Conservation (phyloP, 2,888 invertebrate species). For the Nemotelus pantherinus region DNA sequence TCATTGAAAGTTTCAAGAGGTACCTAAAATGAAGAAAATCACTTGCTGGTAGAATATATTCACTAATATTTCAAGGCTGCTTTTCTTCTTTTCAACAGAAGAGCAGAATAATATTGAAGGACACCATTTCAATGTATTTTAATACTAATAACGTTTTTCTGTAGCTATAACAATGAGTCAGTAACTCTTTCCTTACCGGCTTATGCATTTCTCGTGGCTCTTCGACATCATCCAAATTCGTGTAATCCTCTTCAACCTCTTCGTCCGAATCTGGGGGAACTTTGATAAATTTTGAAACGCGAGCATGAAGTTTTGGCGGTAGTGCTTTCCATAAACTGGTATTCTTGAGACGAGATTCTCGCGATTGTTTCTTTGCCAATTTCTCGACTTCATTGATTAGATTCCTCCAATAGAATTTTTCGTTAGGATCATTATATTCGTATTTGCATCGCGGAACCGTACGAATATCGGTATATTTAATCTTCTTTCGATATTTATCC, state of each 20-base stretch:
- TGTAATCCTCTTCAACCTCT: conserved; percentile 57
- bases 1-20: conserved; percentile 56
- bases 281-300: conserved; percentile 59
- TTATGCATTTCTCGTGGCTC: conserved; percentile 51
- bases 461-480: conserved; percentile 7
- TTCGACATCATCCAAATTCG: conserved; percentile 47
- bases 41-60: no score
- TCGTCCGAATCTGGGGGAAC: conserved; percentile 59
- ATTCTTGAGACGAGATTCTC: conserved; percentile 51
- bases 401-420: conserved; percentile 58
- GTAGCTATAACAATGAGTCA: no score
- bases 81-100: no score
- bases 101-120: no score
- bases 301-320: conserved; percentile 57
- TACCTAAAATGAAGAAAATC: neutral
- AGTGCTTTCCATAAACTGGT: conserved; percentile 59
- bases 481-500: neutral
- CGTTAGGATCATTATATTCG: conserved; percentile 36
- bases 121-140: no score
- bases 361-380: conserved; percentile 50
- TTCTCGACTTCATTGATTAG: conserved; percentile 59
- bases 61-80: no score
- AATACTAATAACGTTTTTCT: no score
- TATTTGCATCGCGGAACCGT: conserved; percentile 9
- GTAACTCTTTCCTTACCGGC: conserved; percentile 35